A percentile compares a stretch with the other conserved stretches of the same genome.
Evolutionary conservation across 2,888 invertebrate species (phyloP).

Genomic region (Exephanes ischioxanthus): DNA sequence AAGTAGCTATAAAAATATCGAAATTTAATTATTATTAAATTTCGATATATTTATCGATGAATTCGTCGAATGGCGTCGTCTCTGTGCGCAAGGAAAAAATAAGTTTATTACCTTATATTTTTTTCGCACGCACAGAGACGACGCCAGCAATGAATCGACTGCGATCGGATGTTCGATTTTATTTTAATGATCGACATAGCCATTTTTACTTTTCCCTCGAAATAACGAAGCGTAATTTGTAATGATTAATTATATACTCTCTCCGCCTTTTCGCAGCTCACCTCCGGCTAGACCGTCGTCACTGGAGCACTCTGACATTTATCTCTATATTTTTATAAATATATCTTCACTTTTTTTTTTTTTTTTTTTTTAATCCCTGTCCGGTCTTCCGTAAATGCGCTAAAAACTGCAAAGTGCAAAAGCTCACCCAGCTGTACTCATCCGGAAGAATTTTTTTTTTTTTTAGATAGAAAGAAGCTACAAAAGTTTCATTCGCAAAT

Average conservation of each 20-base stretch:
- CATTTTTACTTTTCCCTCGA: not conserved
- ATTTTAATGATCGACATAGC: not conserved
- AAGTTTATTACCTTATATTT: not conserved
- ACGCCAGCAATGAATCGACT: not conserved
- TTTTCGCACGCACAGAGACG: no score
- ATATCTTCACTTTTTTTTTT: not conserved
- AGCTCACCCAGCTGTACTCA: not conserved
- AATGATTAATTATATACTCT: not conserved
- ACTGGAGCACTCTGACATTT: conserved; percentile 8
- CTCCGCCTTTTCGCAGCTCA: not conserved
- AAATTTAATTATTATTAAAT: not conserved
- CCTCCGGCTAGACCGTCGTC: not conserved
- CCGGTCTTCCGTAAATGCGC: not conserved
- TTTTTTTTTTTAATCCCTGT: not conserved
- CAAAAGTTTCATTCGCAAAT: not conserved
- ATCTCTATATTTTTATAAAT: not conserved
- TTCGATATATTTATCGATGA: no score
- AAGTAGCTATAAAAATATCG: not conserved
- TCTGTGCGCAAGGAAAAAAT: no score
- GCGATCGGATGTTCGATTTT: not conserved
- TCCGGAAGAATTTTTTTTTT: not conserved
- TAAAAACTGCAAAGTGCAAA: conserved; percentile 1
- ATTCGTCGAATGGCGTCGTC: no score
- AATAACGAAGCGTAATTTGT: not conserved
- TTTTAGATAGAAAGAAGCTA: not conserved